phyloP scores from a whole-genome alignment of 2,888 invertebrate genomes.

The Caenorhabditis panamensis region DNA sequence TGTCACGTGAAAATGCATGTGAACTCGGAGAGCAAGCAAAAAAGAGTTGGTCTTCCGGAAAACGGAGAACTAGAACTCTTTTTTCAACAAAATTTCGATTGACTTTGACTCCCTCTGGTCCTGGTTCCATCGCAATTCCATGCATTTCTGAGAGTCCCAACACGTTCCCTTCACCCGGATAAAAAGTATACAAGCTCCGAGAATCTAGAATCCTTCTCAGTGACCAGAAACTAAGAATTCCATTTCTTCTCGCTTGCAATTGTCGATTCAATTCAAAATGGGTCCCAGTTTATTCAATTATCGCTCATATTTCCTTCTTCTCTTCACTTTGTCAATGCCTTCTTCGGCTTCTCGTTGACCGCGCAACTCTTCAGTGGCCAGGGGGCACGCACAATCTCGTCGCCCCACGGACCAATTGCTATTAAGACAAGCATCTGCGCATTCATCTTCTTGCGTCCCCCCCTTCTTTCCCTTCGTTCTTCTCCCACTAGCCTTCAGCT shows the following conservation, averaged over 20 bases:
- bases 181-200: not conserved
- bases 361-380: conserved; percentile 43
- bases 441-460: conserved; percentile 48
- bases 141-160: conserved; percentile 39
- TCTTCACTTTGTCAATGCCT: conserved; percentile 11
- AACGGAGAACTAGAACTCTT: not conserved
- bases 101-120: not conserved
- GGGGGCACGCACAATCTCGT: conserved; percentile 43
- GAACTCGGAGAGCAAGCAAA: conserved; percentile 6
- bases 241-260: not conserved
- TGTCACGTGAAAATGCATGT: conserved; percentile 30
- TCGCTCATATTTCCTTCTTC: conserved; percentile 45
- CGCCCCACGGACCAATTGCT: conserved; percentile 61
- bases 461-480: conserved; percentile 13
- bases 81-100: too few species aligned
- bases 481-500: conserved; percentile 39
- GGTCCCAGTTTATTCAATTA: conserved; percentile 57
- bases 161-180: not conserved
- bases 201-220: not conserved
- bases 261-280: conserved; percentile 6
- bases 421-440: conserved; percentile 61
- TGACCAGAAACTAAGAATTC: not conserved
- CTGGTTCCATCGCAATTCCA: conserved; percentile 26
- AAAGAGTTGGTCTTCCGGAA: not conserved
- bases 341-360: conserved; percentile 24